Evolutionary conservation across 2,888 invertebrate genomes (phyloP).

Genomic region (Asteroscopus sphinx): DNA sequence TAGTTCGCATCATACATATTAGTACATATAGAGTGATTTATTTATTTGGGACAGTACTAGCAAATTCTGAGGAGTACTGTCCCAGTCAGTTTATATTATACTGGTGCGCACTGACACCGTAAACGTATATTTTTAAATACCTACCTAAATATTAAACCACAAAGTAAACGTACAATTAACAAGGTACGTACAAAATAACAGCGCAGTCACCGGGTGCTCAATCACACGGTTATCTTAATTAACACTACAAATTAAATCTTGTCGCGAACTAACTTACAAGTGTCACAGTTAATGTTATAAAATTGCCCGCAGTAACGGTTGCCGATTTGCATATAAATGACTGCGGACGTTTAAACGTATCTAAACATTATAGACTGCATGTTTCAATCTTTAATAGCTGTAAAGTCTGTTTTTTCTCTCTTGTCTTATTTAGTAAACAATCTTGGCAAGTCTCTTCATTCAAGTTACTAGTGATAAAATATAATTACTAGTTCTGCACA

Average conservation of each 20-base stretch:
- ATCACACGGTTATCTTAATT: conserved; percentile 15
- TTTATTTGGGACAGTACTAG: too few species aligned
- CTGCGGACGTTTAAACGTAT: conserved; percentile 8
- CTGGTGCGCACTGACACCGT: neutral
- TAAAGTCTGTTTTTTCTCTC: neutral
- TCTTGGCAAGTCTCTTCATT: too few species aligned
- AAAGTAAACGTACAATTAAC: neutral
- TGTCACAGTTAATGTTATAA: conserved; percentile 20
- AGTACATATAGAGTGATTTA: too few species aligned
- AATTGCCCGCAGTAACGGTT: conserved; percentile 8
- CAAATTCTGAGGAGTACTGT: too few species aligned
- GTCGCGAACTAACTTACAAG: conserved; percentile 2
- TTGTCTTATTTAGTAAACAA: too few species aligned
- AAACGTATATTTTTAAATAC: neutral
- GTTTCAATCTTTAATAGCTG: conserved; percentile 1
- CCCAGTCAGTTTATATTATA: too few species aligned
- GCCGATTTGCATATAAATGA: conserved; percentile 23
- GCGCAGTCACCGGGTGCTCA: conserved; percentile 1
- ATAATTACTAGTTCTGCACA: too few species aligned
- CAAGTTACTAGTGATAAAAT: too few species aligned
- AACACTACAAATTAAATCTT: conserved; percentile 11
- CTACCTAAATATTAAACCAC: neutral
- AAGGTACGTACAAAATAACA: neutral
- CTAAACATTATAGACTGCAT: neutral
- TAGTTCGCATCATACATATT: neutral